These are phyloP conservation scores for Phoebastria nigripes DNA, from an alignment of 2,797 vertebrate species.

Conservation along the genomic window DNA sequence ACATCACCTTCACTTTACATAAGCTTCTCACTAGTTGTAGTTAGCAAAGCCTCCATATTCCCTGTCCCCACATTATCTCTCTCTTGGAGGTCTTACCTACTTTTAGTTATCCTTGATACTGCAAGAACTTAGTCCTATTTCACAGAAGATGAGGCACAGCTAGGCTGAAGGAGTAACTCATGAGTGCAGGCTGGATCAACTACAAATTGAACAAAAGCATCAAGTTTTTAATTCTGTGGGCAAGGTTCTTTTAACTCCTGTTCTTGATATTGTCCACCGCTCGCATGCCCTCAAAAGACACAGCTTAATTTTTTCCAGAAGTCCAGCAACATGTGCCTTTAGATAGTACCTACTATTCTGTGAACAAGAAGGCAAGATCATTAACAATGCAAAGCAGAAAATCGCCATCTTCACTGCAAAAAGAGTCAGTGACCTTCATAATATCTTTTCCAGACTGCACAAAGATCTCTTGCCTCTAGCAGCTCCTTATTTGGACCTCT, in stretches of 20 bases:
- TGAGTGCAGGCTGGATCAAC: fast-evolving
- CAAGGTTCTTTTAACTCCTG: not conserved
- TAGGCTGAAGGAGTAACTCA: not conserved
- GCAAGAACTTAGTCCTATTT: not conserved
- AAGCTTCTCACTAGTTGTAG: not conserved
- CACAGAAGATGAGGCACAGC: not conserved
- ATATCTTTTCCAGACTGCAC: conserved; percentile 39
- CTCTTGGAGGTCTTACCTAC: not conserved
- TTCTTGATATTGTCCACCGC: not conserved
- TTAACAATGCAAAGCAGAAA: not conserved
- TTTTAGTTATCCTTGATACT: not conserved
- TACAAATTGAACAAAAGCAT: not conserved
- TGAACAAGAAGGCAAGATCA: not conserved
- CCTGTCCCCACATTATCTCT: not conserved
- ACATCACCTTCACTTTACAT: not conserved
- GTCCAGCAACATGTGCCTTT: not conserved
- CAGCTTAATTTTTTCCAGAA: not conserved
- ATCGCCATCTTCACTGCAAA: not conserved
- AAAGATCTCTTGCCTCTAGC: not conserved
- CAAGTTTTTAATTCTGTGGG: not conserved
- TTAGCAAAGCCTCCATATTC: not conserved
- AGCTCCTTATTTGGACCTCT: conserved; percentile 40
- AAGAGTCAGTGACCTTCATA: conserved; percentile 41
- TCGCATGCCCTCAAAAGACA: not conserved
- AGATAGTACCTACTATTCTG: not conserved